Base-by-base conservation (phyloP, 1,140 invertebrate genomes). In the Heliothis subflexa region DNA sequence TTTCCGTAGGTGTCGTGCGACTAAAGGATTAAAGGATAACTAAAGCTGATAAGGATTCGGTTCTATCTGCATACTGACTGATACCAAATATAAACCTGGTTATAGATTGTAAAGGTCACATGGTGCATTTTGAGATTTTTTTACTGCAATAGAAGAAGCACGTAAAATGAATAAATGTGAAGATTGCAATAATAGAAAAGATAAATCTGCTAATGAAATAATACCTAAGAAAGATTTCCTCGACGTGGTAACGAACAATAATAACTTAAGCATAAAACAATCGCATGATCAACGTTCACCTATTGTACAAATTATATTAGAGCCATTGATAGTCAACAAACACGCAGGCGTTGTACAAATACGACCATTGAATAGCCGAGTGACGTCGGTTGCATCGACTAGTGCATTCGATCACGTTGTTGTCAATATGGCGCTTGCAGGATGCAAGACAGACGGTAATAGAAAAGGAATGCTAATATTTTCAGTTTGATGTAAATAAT, bases 351-450 rank as follows among this genome's bases (percentile, higher is more conserved):
- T 21, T 47, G 9, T 66, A 66, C 62, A 66, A 66, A 66, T 66
- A 66, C 40, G 62, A 40, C 16, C 4, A 40, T 16, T 66, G 40
- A 66, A 66, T 66, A 47, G 16, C 18, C 62, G 16, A 47, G 40
- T 66, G 62, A 66, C 62, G 62, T 66, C 40, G n/a, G 62, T 47
- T 66, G 62, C 62, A 66, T 16, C 62, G 14, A 47, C 62, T 66
- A 66, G 40, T 66, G 62, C 40, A 66, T 45, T 18, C 62, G 40
- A 47, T 66, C 62, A 47, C 62, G 62, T 47, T 66, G 40, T 13
- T 18, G 16, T 66, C 47, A 66, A 40, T 12, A 66, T 66, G 62
- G 45, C 62, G 5, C 5, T 21, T 47, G n/a, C 33, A 40, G 33
- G 33, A 40, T 40, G 16, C 16, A 47, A 16, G n/a, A 18, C 11